phyloP scores from a whole-genome alignment of 2,113 vertebrate species.

The Bufo bufo region DNA sequence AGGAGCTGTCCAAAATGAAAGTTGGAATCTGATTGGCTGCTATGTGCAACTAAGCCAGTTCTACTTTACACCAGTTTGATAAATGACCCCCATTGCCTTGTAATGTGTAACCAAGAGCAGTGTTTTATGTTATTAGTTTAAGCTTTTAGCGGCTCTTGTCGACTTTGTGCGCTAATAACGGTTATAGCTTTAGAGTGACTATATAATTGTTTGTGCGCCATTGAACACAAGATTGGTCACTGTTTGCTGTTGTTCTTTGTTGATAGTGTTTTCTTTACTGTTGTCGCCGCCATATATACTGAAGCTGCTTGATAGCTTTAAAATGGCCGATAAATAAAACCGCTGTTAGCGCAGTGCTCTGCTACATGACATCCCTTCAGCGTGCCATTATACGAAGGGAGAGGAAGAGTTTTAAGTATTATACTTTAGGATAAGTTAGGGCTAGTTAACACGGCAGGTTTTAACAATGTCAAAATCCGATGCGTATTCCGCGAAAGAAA shows the following conservation, averaged over 20 bases:
- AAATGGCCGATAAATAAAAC: constrained; percentile 24
- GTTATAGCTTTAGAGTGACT: background rate
- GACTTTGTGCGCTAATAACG: background rate
- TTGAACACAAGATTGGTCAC: background rate
- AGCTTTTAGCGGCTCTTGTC: background rate
- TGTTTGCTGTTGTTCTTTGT: background rate
- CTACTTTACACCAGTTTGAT: too few relatives aligned
- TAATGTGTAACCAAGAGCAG: background rate
- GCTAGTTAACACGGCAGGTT: background rate
- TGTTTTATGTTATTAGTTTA: background rate
- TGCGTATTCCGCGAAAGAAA: too few relatives aligned
- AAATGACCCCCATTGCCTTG: background rate
- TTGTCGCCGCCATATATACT: background rate
- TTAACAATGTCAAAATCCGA: too few relatives aligned
- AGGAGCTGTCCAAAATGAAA: too few relatives aligned
- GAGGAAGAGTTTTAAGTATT: background rate
- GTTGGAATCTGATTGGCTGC: too few relatives aligned
- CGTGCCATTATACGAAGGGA: background rate
- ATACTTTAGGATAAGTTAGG: constrained; percentile 28
- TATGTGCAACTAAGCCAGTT: too few relatives aligned
- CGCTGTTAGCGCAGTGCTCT: constrained; percentile 1
- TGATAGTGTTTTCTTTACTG: background rate
- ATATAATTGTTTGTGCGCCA: background rate
- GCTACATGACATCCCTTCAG: background rate
- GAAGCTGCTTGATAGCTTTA: constrained; percentile 19